These are phyloP conservation scores for Falco berigora DNA, from an alignment of 2,797 vertebrate species.

Conservation along the genomic window DNA sequence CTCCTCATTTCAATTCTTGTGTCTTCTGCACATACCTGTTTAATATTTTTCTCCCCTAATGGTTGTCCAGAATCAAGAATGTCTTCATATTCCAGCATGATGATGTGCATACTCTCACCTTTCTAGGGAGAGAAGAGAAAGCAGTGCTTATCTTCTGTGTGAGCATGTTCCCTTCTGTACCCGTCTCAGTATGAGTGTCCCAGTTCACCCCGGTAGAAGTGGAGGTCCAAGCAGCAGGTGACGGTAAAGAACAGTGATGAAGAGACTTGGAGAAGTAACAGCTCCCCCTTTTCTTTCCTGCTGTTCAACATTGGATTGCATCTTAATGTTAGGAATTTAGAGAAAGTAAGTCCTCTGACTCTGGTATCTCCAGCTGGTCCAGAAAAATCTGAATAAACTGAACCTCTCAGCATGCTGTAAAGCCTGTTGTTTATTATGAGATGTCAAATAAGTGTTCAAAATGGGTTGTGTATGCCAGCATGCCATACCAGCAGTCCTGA, in stretches of 20 bases:
- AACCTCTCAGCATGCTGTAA: neutral
- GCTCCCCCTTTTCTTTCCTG: neutral
- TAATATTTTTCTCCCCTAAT: neutral
- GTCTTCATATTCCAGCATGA: neutral
- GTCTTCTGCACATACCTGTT: neutral
- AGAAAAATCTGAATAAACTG: neutral
- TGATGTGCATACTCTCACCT: neutral
- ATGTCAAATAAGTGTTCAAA: slow-evolving; percentile 8
- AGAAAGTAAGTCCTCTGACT: neutral
- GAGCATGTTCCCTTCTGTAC: neutral
- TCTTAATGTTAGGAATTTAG: neutral
- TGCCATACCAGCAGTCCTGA: neutral
- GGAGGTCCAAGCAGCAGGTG: neutral
- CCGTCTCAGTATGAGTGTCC: rapidly evolving
- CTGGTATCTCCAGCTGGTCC: neutral
- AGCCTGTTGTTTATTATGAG: slow-evolving; percentile 13
- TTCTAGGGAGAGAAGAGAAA: neutral
- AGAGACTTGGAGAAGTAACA: neutral
- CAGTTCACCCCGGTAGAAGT: neutral
- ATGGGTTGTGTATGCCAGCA: neutral
- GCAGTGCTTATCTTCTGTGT: rapidly evolving
- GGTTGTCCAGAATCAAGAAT: neutral
- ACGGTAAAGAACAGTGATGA: neutral
- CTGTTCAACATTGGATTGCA: neutral
- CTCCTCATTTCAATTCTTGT: neutral